phyloP scores from a whole-genome alignment of 2,888 invertebrate species.

The Orthosia incerta region DNA sequence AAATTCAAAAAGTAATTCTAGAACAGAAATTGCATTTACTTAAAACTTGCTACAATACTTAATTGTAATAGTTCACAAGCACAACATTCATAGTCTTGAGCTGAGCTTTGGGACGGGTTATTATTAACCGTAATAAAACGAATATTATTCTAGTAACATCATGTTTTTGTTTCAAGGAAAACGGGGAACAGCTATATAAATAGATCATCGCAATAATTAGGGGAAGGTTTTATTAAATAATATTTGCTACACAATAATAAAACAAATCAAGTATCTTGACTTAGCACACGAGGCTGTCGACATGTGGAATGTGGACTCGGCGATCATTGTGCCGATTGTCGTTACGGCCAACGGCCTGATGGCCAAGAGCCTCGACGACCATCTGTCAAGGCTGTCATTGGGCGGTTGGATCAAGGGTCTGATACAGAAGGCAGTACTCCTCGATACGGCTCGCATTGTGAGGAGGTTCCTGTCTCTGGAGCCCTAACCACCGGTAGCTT shows the following conservation, averaged over 20 bases:
- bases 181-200: neutral
- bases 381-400: too few relatives aligned
- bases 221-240: neutral
- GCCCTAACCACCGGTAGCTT: too few relatives aligned
- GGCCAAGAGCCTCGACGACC: too few relatives aligned
- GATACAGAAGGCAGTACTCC: too few relatives aligned
- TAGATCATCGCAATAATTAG: slow-evolving; percentile 1
- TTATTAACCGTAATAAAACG: slow-evolving; percentile 15
- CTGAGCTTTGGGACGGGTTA: slow-evolving; percentile 25
- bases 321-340: too few relatives aligned
- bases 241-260: neutral
- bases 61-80: slow-evolving; percentile 6
- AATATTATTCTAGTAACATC: slow-evolving; percentile 1
- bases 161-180: slow-evolving; percentile 19
- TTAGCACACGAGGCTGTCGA: too few relatives aligned
- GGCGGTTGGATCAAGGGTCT: too few relatives aligned
- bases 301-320: too few relatives aligned
- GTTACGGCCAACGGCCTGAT: too few relatives aligned
- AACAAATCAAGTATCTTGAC: too few relatives aligned
- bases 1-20: slow-evolving; percentile 50
- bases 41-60: slow-evolving; percentile 30
- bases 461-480: too few relatives aligned
- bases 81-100: slow-evolving; percentile 1
- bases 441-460: too few relatives aligned
- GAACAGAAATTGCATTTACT: slow-evolving; percentile 47